Conservation (phyloP, 2,888 invertebrate genomes). For the Rhynchonema sp. region DNA sequence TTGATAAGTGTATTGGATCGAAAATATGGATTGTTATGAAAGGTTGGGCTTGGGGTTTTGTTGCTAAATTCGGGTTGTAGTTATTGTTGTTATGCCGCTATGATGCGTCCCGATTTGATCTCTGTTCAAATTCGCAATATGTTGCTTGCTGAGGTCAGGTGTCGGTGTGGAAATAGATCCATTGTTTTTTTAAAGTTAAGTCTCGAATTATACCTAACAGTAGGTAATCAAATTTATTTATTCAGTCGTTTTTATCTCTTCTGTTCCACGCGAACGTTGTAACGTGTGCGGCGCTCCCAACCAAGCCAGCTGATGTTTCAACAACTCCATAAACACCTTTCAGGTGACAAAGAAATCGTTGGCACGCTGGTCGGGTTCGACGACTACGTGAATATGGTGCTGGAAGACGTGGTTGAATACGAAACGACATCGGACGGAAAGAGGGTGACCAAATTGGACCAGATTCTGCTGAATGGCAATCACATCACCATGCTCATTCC, state of each 20-base stretch:
- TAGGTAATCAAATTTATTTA: too few species aligned
- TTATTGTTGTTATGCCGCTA: too few species aligned
- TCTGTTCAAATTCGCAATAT: neutral
- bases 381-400: slow-evolving; percentile 24
- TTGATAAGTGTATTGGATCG: slow-evolving; percentile 98
- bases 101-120: too few species aligned
- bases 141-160: slow-evolving; percentile 1
- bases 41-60: slow-evolving; percentile 36
- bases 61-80: neutral
- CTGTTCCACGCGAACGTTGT: too few species aligned
- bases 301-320: too few species aligned
- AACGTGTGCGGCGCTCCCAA: too few species aligned
- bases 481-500: slow-evolving; percentile 71
- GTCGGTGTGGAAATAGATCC: too few species aligned
- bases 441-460: slow-evolving; percentile 75
- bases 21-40: slow-evolving; percentile 99
- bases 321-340: too few species aligned
- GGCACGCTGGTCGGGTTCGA: slow-evolving; percentile 60
- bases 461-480: slow-evolving; percentile 86
- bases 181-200: too few species aligned
- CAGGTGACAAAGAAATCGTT: slow-evolving; percentile 85
- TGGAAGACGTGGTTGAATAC: slow-evolving; percentile 24
- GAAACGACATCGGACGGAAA: slow-evolving; percentile 91
- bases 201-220: too few species aligned
- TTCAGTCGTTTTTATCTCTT: too few species aligned